phyloP scores from a whole-genome alignment of 2,113 vertebrate species.

The Mola mola region DNA sequence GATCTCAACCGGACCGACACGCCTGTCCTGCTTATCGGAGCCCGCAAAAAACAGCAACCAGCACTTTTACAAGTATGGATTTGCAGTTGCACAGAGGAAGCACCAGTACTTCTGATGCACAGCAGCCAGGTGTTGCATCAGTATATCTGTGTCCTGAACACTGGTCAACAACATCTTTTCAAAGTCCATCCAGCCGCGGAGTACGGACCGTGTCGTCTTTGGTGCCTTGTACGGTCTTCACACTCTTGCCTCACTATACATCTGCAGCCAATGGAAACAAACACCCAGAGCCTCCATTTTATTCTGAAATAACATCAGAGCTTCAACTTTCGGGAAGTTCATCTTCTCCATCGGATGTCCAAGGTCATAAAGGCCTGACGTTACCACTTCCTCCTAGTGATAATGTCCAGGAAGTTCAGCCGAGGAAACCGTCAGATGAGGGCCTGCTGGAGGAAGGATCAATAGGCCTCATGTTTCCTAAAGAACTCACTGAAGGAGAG shows the following conservation, averaged over 20 bases:
- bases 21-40: not conserved
- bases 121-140: conserved; percentile 1
- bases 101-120: not conserved
- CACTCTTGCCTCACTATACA: conserved; percentile 38
- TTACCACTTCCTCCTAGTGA: not conserved
- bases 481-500: conserved; percentile 39
- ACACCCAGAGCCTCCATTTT: conserved; percentile 16
- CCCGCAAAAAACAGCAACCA: not conserved
- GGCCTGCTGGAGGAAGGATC: conserved; percentile 53
- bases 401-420: conserved; percentile 15
- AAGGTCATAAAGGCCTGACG: conserved; percentile 1
- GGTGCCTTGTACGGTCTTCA: conserved; percentile 51
- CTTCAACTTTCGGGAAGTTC: conserved; percentile 6
- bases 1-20: not conserved
- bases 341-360: conserved; percentile 6
- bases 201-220: conserved; percentile 62
- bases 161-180: conserved; percentile 37
- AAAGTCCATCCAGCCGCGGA: conserved; percentile 28
- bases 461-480: conserved; percentile 56
- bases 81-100: not conserved
- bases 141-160: conserved; percentile 7
- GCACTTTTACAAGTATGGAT: conserved; percentile 28
- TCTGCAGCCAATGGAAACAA: not conserved
- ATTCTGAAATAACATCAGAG: conserved; percentile 14
- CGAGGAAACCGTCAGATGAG: conserved; percentile 47